phyloP scores from a whole-genome alignment of 2,113 vertebrate genomes.

The Brachirus orientalis region DNA sequence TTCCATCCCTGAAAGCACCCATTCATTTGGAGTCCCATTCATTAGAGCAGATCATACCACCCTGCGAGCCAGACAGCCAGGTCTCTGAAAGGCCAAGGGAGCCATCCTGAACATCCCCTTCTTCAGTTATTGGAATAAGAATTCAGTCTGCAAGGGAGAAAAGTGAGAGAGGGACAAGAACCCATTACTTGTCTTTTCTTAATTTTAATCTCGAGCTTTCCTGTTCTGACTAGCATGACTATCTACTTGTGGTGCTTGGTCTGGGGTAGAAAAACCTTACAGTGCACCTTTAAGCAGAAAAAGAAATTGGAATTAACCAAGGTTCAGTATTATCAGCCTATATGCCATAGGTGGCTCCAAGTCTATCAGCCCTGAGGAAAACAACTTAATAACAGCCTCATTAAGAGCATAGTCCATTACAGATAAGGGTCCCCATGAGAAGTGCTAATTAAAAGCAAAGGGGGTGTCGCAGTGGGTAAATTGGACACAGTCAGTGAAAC shows the following conservation, averaged over 20 bases:
- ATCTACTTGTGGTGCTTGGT: constrained; percentile 7
- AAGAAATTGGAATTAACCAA: constrained; percentile 52
- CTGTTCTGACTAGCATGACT: constrained; percentile 29
- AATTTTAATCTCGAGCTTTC: constrained; percentile 37
- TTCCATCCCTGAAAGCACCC: constrained; percentile 46
- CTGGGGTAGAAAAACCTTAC: constrained; percentile 28
- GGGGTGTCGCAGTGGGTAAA: constrained; percentile 47
- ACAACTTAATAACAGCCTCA: constrained; percentile 78
- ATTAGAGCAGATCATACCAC: constrained; percentile 55
- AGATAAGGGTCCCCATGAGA: constrained; percentile 74
- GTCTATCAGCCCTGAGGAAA: constrained; percentile 63
- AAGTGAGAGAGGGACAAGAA: constrained; percentile 1
- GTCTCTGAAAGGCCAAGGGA: constrained; percentile 38
- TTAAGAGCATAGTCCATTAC: constrained; percentile 73
- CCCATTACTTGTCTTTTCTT: constrained; percentile 29
- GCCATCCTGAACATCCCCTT: constrained; percentile 5
- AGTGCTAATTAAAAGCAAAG: constrained; percentile 76
- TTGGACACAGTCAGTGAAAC: constrained; percentile 61
- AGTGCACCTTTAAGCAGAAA: constrained; percentile 27
- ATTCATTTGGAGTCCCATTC: constrained; percentile 52
- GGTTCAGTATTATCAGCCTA: constrained; percentile 64
- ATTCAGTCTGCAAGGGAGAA: constrained; percentile 17
- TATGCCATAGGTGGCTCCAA: constrained; percentile 62
- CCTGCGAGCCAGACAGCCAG: constrained; percentile 15
- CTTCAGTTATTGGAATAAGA: constrained; percentile 38